Evolutionary conservation across 1,140 invertebrate genomes (phyloP).

Genomic region (Eurosta solidaginis): DNA sequence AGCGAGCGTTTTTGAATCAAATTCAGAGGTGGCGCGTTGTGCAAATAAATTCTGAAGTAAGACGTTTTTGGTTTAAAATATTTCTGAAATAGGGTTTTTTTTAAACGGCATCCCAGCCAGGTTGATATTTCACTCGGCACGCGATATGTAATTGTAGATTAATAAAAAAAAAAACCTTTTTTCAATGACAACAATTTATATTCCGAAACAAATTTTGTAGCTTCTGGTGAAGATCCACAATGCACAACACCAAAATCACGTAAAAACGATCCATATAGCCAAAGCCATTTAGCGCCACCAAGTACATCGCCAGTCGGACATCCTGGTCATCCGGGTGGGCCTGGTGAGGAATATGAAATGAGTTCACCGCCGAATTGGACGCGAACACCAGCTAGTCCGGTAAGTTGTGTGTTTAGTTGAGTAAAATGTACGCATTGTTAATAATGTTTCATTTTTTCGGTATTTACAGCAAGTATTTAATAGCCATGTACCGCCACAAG

Average conservation of each 20-base stretch:
- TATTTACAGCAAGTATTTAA: constrained; percentile 77
- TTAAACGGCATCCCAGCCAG: no score
- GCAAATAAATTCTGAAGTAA: no score
- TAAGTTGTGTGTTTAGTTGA: constrained; percentile 58
- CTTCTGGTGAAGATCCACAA: constrained; percentile 82
- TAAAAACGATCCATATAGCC: constrained; percentile 67
- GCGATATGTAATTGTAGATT: no score
- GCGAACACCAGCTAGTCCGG: constrained; percentile 86
- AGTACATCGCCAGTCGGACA: constrained; percentile 76
- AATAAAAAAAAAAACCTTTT: no score
- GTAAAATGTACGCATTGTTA: neutral
- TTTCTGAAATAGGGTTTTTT: no score
- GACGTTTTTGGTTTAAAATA: no score
- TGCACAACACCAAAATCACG: constrained; percentile 76
- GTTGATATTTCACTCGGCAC: no score
- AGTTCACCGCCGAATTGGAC: constrained; percentile 83
- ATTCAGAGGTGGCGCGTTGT: no score
- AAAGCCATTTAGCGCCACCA: constrained; percentile 75
- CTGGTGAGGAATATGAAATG: constrained; percentile 90
- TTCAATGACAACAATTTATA: no score
- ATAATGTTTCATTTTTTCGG: constrained; percentile 51
- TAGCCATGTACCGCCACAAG: constrained; percentile 82
- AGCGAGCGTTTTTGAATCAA: neutral
- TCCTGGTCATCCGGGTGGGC: constrained; percentile 66
- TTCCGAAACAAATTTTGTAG: constrained; percentile 63